These are phyloP conservation scores for Pseudolaguvia tuberculata DNA, from an alignment of 2,113 vertebrate genomes.

Conservation along the genomic window DNA sequence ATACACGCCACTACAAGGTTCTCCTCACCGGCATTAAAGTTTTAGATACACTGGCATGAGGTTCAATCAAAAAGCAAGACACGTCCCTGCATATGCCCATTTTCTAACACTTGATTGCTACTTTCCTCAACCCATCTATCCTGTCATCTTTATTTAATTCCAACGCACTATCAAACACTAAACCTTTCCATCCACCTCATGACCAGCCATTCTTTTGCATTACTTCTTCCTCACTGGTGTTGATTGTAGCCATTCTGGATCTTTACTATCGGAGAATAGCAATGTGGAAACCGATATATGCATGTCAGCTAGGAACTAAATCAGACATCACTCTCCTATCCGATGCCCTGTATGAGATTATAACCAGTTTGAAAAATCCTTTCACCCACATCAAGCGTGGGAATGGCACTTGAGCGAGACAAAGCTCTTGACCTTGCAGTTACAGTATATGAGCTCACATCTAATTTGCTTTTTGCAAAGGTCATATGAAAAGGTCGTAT, in stretches of 20 bases:
- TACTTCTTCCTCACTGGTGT: not conserved
- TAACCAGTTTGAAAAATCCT: not conserved
- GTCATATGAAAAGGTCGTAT: conserved; percentile 58
- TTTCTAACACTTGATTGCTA: not conserved
- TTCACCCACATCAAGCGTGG: not conserved
- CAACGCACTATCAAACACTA: not conserved
- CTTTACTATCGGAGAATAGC: not conserved
- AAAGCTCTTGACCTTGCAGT: conserved; percentile 38
- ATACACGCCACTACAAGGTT: not conserved
- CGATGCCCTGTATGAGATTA: not conserved
- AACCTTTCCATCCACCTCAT: not conserved
- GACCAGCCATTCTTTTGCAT: not conserved
- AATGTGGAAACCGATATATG: not conserved
- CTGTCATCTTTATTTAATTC: conserved; percentile 9
- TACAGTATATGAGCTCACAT: conserved; percentile 41
- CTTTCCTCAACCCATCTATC: not conserved
- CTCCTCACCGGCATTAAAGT: not conserved
- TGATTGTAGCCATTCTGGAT: not conserved
- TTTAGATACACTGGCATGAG: not conserved
- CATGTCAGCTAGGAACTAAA: conserved; percentile 19
- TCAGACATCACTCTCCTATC: conserved; percentile 13
- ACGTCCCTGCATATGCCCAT: not conserved
- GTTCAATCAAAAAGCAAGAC: too few relatives aligned
- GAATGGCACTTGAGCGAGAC: conserved; percentile 30
- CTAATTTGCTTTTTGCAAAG: conserved; percentile 58